Percentiles rank a stretch among this genome's conserved stretches.
Evolutionary conservation across 2,888 invertebrate genomes (phyloP).

Genomic region (Drosophila kokeensis): DNA sequence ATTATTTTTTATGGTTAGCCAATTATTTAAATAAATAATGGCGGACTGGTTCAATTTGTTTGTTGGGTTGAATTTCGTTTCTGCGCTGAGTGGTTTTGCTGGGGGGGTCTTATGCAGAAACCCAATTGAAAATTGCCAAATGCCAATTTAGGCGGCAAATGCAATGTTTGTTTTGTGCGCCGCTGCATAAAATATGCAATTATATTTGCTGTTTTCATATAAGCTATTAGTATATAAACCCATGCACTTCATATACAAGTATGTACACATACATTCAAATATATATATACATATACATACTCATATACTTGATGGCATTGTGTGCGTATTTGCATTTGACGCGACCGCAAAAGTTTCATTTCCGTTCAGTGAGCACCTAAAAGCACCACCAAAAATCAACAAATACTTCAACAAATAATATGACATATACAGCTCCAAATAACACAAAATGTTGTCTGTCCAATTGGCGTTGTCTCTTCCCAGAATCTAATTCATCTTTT

Average conservation of each 20-base stretch:
- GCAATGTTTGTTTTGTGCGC: constrained; percentile 57
- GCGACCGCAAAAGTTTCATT: constrained; percentile 72
- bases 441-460: constrained; percentile 58
- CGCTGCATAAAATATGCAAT: constrained; percentile 71
- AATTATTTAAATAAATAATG: constrained; percentile 80
- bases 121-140: constrained; percentile 70
- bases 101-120: constrained; percentile 8
- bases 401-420: constrained; percentile 55
- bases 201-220: constrained; percentile 51
- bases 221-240: constrained; percentile 24
- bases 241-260: constrained; percentile 4
- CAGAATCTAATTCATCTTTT: constrained; percentile 6
- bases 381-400: constrained; percentile 36
- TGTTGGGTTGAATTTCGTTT: constrained; percentile 10
- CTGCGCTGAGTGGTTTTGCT: background rate
- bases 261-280: background rate
- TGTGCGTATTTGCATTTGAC: constrained; percentile 38
- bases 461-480: constrained; percentile 14
- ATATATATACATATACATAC: background rate
- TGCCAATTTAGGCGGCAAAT: constrained; percentile 59
- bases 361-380: constrained; percentile 61
- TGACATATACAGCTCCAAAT: constrained; percentile 62
- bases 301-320: background rate
- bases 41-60: constrained; percentile 34
- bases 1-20: constrained; percentile 68